Percentiles rank a stretch among this genome's conserved stretches.
phyloP scores from a whole-genome alignment of 2,113 vertebrate species.

The Cyanoramphus novaezelandiae region DNA sequence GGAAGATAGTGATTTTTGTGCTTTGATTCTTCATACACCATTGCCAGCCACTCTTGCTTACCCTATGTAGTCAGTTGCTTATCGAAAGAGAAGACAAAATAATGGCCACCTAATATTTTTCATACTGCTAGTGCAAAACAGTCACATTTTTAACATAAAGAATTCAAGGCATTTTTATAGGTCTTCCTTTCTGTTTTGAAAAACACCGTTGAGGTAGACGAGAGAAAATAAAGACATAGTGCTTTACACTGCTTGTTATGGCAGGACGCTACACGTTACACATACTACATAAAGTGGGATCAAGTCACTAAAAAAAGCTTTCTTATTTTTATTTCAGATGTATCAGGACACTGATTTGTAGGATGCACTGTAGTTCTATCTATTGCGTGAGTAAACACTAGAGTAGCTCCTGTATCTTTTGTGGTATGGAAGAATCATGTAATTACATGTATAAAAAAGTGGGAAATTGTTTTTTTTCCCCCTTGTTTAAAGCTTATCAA shows the following conservation, averaged over 20 bases:
- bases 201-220: constrained; percentile 7
- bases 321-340: constrained; percentile 2
- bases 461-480: neutral
- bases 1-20: neutral
- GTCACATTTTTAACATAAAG: constrained; percentile 38
- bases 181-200: constrained; percentile 49
- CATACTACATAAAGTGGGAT: constrained; percentile 6
- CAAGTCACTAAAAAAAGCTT: neutral
- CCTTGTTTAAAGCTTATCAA: constrained; percentile 42
- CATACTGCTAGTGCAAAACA: neutral
- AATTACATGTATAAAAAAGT: constrained; percentile 6
- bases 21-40: neutral
- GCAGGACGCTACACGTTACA: neutral
- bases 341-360: neutral
- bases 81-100: constrained; percentile 9
- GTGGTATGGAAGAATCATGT: neutral
- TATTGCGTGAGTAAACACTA: neutral
- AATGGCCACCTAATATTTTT: constrained; percentile 20
- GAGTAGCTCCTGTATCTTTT: neutral
- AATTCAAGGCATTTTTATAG: constrained; percentile 46
- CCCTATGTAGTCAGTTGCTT: neutral
- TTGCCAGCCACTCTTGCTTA: neutral
- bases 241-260: neutral
- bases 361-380: neutral
- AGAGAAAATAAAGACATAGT: constrained; percentile 5